phyloP scores from a whole-genome alignment of 1,140 invertebrate genomes.

The Drosophila equinoxialis region DNA sequence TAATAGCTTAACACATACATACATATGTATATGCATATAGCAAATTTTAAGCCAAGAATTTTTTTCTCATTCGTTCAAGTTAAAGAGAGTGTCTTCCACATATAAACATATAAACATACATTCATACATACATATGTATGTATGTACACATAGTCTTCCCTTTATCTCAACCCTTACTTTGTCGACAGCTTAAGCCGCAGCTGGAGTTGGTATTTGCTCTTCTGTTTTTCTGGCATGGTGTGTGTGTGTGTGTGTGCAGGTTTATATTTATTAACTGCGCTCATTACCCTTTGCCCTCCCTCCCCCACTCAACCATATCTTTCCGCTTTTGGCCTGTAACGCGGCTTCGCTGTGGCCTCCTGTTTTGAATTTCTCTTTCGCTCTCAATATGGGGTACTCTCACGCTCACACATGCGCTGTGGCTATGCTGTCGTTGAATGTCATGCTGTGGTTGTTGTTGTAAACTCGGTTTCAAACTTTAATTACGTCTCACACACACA shows the following conservation, averaged over 20 bases:
- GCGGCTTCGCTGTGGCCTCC: slow-evolving; percentile 14
- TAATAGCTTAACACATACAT: not conserved
- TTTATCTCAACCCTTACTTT: slow-evolving; percentile 71
- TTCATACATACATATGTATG: not conserved
- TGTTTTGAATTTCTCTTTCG: slow-evolving; percentile 27
- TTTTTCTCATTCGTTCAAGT: no score
- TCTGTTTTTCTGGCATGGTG: slow-evolving; percentile 14
- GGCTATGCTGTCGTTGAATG: slow-evolving; percentile 29
- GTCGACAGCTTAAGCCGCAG: slow-evolving; percentile 57
- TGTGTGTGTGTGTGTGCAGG: slow-evolving; percentile 56
- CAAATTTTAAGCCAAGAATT: no score
- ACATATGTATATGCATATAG: not conserved
- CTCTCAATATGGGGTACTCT: slow-evolving; percentile 33
- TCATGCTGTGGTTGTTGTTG: slow-evolving; percentile 68
- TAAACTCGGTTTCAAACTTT: slow-evolving; percentile 82
- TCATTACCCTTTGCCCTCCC: slow-evolving; percentile 45
- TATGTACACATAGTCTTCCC: slow-evolving; percentile 10
- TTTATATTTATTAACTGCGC: slow-evolving; percentile 72
- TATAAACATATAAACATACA: not conserved
- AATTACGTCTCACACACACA: slow-evolving; percentile 63
- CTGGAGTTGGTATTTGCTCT: slow-evolving; percentile 26
- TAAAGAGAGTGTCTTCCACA: not conserved
- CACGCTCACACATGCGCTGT: slow-evolving; percentile 55
- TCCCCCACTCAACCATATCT: not conserved
- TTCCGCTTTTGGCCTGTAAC: not conserved